Evolutionary conservation across 2,888 invertebrate species (phyloP), one percentile per base, ranked within the genome.

Genomic region (Drosophila ustulata): DNA sequence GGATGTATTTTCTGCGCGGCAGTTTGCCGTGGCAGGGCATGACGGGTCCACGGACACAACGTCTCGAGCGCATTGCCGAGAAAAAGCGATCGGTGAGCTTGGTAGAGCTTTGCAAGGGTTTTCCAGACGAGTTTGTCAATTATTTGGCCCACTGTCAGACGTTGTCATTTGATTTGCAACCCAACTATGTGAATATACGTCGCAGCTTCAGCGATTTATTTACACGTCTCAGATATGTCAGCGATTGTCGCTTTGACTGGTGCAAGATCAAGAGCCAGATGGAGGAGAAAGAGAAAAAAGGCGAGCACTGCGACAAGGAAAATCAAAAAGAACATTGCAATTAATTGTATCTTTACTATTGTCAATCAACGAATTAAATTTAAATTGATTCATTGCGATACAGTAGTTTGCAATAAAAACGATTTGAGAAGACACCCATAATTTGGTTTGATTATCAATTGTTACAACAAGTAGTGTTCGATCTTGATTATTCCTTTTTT

Each of bases 1-100:
- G 85, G 0, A 43, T 82, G 7, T 82, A 79, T 23, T 64, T 82
- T 7, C 59, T 85, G 4, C 50, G 59, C 2, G 82, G 82, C 5
- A 52, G 1, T 0, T 25, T 82, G 34, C 82, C 82, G 9, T 82
- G 82, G 82, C 82, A 78, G 46, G 67, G 69, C 0, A 0, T 72
- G 0, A 0, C 2, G 2, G 57, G 32, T 4, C 3, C 11, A 0
- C 8, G 5, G 2, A 41, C 9, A 2, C 71, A 82, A 34, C 46
- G 46, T 5, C n/a, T n/a, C 13, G 88, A 82, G 30, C 8, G 13
- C 7, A 25, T 88, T 5, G 32, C 32, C 18, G 88, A 85, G 45
- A 41, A 4, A 41, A 82, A 82, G 49, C 25, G 13, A 1, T 78
- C 80, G 0, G 57, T 18, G 0, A 43, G 25, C 4, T 5, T 47